Conservation (phyloP, 2,113 vertebrate species). For the Coturnix japonica region DNA sequence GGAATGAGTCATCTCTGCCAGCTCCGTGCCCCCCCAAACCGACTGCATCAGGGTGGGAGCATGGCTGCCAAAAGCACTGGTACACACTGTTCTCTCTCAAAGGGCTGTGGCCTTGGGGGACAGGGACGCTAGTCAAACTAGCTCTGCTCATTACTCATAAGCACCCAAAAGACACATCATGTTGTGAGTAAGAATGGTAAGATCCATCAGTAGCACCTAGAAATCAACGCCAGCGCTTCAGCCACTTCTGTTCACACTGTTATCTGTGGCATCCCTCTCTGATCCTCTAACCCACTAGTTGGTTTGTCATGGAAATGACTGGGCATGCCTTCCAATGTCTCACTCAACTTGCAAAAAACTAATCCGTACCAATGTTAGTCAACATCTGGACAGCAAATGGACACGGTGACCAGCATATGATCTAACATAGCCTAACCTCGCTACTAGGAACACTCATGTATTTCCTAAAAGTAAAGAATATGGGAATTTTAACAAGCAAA, state of each 20-base stretch:
- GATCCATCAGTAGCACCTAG: not conserved
- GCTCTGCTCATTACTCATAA: slow-evolving; percentile 3
- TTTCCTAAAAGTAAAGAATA: not conserved
- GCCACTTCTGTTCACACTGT: not conserved
- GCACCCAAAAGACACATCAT: not conserved
- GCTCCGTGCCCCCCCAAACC: slow-evolving; percentile 32
- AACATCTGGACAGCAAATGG: not conserved
- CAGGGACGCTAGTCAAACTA: slow-evolving; percentile 17
- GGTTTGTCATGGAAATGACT: not conserved
- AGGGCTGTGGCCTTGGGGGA: slow-evolving; percentile 57
- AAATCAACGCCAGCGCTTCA: not conserved
- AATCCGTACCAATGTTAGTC: not conserved
- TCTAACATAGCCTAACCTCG: not conserved
- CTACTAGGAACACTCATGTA: not conserved
- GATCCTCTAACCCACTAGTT: not conserved
- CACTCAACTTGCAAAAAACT: not conserved
- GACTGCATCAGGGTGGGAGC: slow-evolving; percentile 52
- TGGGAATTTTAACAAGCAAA: not conserved
- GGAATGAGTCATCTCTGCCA: slow-evolving; percentile 69
- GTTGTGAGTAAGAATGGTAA: not conserved
- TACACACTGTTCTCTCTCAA: slow-evolving; percentile 54
- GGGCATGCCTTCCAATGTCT: not conserved
- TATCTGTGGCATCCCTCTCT: not conserved
- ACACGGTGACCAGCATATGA: not conserved
- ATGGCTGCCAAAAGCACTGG: slow-evolving; percentile 38